Percentiles rank a stretch among this genome's conserved stretches.
These are phyloP conservation scores for Myopa testacea DNA, from an alignment of 2,888 invertebrate genomes.

Conservation along the genomic window DNA sequence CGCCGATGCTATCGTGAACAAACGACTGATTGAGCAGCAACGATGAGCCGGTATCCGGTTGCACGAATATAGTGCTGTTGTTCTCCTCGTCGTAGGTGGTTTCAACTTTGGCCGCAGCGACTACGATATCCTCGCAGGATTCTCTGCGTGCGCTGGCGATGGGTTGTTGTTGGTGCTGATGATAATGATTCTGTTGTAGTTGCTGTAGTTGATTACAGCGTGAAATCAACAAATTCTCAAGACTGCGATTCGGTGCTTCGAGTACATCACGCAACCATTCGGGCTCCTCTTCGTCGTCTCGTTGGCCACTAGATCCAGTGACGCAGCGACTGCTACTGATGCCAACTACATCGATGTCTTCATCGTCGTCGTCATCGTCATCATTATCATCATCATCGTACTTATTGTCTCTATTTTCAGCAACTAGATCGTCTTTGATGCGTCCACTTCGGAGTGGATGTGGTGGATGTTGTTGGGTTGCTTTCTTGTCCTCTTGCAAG, in stretches of 20 bases:
- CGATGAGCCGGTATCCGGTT: conserved; percentile 15
- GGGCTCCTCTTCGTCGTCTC: conserved; percentile 69
- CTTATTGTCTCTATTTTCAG: conserved; percentile 41
- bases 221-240: conserved; percentile 62
- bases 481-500: conserved; percentile 28
- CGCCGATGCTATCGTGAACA: conserved; percentile 53
- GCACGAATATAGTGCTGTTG: conserved; percentile 52
- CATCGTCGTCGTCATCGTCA: conserved; percentile 60
- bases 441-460: conserved; percentile 6
- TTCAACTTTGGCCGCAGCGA: conserved; percentile 54
- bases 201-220: conserved; percentile 43
- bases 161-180: conserved; percentile 38
- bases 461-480: conserved; percentile 33
- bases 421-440: not conserved
- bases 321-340: conserved; percentile 54
- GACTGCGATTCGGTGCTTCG: conserved; percentile 70
- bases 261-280: conserved; percentile 73
- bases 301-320: conserved; percentile 49
- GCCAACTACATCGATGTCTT: conserved; percentile 59
- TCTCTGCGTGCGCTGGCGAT: conserved; percentile 34
- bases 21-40: conserved; percentile 48
- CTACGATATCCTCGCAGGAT: conserved; percentile 42
- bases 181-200: too few species aligned
- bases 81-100: conserved; percentile 56
- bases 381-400: conserved; percentile 48